These are phyloP conservation scores for Tinea pellionella DNA, from an alignment of 2,888 invertebrate genomes.

Conservation along the genomic window DNA sequence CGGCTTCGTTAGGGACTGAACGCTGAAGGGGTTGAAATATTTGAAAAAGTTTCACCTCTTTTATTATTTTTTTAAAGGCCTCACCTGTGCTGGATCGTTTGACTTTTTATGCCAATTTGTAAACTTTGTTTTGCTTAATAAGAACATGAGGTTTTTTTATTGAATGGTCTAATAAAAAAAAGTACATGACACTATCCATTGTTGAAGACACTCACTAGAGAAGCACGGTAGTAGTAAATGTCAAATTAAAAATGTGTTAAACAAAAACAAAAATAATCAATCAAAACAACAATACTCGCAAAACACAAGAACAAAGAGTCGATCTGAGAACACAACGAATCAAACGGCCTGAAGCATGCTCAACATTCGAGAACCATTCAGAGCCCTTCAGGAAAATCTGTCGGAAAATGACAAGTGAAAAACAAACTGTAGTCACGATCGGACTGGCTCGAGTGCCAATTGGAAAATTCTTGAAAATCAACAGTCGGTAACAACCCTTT, in stretches of 20 bases:
- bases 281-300: neutral
- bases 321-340: conserved; percentile 10
- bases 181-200: no score
- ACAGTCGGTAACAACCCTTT: conserved; percentile 58
- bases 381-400: conserved; percentile 28
- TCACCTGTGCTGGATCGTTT: conserved; percentile 12
- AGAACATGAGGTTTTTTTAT: no score
- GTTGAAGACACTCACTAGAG: no score
- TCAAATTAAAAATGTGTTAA: neutral
- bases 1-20: conserved; percentile 40
- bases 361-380: conserved; percentile 4
- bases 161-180: no score
- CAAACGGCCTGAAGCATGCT: conserved; percentile 8
- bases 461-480: conserved; percentile 59
- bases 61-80: conserved; percentile 34
- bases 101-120: conserved; percentile 10
- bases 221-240: no score
- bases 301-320: neutral
- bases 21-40: conserved; percentile 39
- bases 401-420: conserved; percentile 49
- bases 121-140: neutral
- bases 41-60: conserved; percentile 50
- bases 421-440: conserved; percentile 35
- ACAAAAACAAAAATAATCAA: neutral
- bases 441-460: conserved; percentile 34